Evolutionary conservation across 2,113 vertebrate genomes (phyloP), one percentile per base, ranked within the genome.

Genomic region (Coptodon bakossiorum): DNA sequence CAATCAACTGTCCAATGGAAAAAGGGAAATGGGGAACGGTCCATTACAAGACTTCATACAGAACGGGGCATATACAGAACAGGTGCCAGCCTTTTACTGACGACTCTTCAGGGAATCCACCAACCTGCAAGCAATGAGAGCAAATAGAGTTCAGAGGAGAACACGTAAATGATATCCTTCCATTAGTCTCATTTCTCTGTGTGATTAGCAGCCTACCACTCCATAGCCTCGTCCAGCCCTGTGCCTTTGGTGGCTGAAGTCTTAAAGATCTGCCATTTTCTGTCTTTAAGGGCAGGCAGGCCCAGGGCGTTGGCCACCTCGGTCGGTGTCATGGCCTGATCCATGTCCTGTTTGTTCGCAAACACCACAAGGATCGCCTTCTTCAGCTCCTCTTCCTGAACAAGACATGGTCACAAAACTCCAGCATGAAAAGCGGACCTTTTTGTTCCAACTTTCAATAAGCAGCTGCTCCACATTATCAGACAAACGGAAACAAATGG

Each of bases 311-410:
- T 99, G 45, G 99, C 99, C 95, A 99, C 98, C 93, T 99, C 99
- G 4, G 98, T 97, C 54, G 98, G 98, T 2, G 98, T 98, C 98
- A 99, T 99, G 2, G 99, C 98, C 93, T 98, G 98, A 66, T 99
- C 98, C 98, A 99, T 99, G 93, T 99, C 99, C 94, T 99, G 99
- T 86, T 99, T 99, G 93, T 99, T 99, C 38, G 99, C 99, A 96
- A 99, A 99, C 66, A 99, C 99, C 89, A 99, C 97, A 88, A 99
- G 95, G 95, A 99, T 99, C 5, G 99, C 98, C 94, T 99, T 99
- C 95, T 98, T 99, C 91, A 99, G 92, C 93, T 99, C 98, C 84
- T 99, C 99, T 87, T 99, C 99, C 99, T 99, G 93, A 11, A 83
- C 5, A 36, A 63, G 31, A 82, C 73, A 19, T 13, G 27, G 27